These are phyloP conservation scores for Leuciscus waleckii DNA, from an alignment of 2,797 vertebrate genomes.

Conservation along the genomic window DNA sequence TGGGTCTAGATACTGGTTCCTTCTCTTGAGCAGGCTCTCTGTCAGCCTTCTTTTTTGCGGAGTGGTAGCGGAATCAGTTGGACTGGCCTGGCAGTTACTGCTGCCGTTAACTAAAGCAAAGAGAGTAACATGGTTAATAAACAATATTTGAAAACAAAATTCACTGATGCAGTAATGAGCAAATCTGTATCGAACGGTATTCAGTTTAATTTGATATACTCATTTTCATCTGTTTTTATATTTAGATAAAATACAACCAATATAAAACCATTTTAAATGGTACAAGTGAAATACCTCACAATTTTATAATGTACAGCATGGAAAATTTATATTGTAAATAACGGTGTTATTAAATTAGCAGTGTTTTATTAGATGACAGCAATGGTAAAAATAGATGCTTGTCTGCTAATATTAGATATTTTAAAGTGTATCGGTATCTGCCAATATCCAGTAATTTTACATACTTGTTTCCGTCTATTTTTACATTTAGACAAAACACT, in stretches of 20 bases:
- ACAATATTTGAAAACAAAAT: constrained; percentile 24
- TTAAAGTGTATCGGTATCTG: background rate
- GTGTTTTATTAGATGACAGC: background rate
- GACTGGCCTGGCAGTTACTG: constrained; percentile 47
- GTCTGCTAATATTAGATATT: background rate
- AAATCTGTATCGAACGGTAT: background rate
- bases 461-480: background rate
- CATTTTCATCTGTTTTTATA: background rate
- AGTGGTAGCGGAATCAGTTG: constrained; percentile 60
- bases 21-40: constrained; percentile 56
- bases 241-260: background rate
- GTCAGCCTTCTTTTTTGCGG: constrained; percentile 69
- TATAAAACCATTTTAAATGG: background rate
- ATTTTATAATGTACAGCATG: background rate
- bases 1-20: constrained; percentile 73
- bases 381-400: background rate
- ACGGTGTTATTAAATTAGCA: no score
- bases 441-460: background rate
- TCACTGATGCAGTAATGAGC: constrained; percentile 62
- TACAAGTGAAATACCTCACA: background rate
- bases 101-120: constrained; percentile 69
- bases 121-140: background rate
- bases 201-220: background rate
- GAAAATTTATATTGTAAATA: background rate
- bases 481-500: background rate